Percentiles rank a stretch among this genome's conserved stretches.
Conservation (phyloP, 2,797 vertebrate genomes). For the Chrysocyon brachyurus region DNA sequence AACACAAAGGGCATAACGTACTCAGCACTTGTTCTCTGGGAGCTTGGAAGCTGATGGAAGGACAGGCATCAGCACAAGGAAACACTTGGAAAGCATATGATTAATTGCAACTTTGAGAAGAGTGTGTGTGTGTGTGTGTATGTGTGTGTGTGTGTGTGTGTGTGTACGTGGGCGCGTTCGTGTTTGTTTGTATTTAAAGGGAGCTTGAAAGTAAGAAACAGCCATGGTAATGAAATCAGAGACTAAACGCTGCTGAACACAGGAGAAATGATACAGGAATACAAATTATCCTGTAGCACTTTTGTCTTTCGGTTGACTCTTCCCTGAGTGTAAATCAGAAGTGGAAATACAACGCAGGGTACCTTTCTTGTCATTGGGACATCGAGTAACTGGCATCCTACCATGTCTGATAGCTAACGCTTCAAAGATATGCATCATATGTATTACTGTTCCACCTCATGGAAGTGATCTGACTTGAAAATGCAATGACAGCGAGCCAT, state of each 20-base stretch:
- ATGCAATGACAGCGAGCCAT: conserved; percentile 74
- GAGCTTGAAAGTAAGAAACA: conserved; percentile 30
- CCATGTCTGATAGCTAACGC: conserved; percentile 4
- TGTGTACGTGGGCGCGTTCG: too few species aligned
- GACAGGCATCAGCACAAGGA: background rate
- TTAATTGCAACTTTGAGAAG: conserved; percentile 56
- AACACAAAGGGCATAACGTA: background rate
- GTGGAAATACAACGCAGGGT: conserved; percentile 62
- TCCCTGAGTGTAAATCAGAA: conserved; percentile 78
- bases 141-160: background rate
- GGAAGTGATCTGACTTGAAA: conserved; percentile 77
- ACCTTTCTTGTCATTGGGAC: conserved; percentile 73
- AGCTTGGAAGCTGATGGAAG: background rate
- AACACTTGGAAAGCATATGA: conserved; percentile 4
- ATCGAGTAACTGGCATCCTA: conserved; percentile 56
- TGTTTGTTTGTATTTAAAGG: background rate
- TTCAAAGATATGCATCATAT: conserved; percentile 7
- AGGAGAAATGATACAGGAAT: conserved; percentile 70
- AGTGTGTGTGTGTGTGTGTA: background rate
- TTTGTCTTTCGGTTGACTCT: conserved; percentile 81
- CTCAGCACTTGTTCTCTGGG: background rate
- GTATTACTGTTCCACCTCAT: conserved; percentile 67
- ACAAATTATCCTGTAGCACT: conserved; percentile 71
- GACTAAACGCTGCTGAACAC: background rate
- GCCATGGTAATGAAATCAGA: conserved; percentile 39